These are phyloP conservation scores for Talpa occidentalis DNA, from an alignment of 2,113 vertebrate genomes.

Conservation along the genomic window DNA sequence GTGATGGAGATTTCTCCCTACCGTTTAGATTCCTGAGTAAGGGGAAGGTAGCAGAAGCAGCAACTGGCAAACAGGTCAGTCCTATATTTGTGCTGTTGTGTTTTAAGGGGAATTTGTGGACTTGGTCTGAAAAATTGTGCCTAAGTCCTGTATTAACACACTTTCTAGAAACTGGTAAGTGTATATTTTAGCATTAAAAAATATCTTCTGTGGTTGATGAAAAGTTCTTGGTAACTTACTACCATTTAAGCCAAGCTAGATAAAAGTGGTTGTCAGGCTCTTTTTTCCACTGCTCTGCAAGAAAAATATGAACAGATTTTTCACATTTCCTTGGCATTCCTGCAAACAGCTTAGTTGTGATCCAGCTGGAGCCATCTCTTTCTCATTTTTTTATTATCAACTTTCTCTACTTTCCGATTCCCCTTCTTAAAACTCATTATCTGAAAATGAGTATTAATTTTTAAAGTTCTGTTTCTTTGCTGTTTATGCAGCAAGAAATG, in stretches of 20 bases:
- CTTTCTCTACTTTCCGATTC: not conserved
- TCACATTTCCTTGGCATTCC: not conserved
- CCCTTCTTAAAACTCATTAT: not conserved
- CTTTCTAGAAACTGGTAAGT: not conserved
- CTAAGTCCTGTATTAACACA: not conserved
- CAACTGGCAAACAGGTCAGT: not conserved
- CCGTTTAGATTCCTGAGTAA: not conserved
- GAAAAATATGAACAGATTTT: not conserved
- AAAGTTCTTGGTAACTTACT: not conserved
- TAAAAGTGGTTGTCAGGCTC: not conserved
- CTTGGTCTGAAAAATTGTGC: not conserved
- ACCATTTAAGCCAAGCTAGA: constrained; percentile 10
- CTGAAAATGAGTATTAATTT: not conserved
- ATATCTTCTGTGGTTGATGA: not conserved
- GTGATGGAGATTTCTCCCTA: not conserved
- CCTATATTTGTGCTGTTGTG: not conserved
- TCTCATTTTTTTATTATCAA: not conserved
- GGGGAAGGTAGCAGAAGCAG: not conserved
- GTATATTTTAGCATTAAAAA: not conserved
- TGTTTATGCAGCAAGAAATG: not conserved
- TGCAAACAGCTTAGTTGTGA: not conserved
- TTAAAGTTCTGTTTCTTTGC: constrained; percentile 23
- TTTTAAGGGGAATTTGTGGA: not conserved
- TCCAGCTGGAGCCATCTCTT: not conserved
- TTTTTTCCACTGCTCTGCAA: not conserved